Conservation (phyloP, 2,113 vertebrate species). For the Clinocottus analis region DNA sequence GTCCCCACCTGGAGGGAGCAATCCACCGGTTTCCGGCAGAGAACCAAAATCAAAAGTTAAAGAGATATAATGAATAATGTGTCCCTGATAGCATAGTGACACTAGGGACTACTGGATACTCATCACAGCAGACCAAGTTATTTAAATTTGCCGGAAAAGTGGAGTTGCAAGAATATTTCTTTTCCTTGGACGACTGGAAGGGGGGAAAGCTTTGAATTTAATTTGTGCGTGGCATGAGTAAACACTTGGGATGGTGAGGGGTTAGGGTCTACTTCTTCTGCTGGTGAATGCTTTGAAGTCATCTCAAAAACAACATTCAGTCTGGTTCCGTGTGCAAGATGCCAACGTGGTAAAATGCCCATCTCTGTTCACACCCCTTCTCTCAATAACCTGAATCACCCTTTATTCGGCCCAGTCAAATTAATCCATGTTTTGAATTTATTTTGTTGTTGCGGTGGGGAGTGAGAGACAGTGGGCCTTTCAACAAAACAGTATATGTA, state of each 20-base stretch:
- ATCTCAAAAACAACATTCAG: conserved; percentile 32
- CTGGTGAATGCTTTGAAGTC: conserved; percentile 29
- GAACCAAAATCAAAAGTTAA: neutral
- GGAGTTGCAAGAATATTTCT: neutral
- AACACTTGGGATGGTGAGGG: neutral
- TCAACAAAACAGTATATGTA: too few species aligned
- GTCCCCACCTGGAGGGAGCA: too few species aligned
- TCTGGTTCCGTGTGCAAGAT: conserved; percentile 20
- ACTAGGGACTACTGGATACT: neutral
- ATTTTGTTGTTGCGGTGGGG: neutral
- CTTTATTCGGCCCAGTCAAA: neutral
- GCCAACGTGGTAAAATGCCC: conserved; percentile 58
- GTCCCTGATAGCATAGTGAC: neutral
- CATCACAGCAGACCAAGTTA: neutral
- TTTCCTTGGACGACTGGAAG: neutral
- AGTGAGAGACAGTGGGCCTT: neutral
- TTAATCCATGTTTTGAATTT: conserved; percentile 14
- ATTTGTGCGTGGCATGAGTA: conserved; percentile 1
- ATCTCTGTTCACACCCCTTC: conserved; percentile 23
- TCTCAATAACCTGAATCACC: neutral
- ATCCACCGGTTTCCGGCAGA: too few species aligned
- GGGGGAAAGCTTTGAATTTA: too few species aligned
- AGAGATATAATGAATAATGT: neutral
- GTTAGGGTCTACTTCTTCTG: conserved; percentile 1
- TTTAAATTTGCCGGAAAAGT: neutral